Conservation (phyloP, 2,888 invertebrate species). For the Glaucopsyche alexis region DNA sequence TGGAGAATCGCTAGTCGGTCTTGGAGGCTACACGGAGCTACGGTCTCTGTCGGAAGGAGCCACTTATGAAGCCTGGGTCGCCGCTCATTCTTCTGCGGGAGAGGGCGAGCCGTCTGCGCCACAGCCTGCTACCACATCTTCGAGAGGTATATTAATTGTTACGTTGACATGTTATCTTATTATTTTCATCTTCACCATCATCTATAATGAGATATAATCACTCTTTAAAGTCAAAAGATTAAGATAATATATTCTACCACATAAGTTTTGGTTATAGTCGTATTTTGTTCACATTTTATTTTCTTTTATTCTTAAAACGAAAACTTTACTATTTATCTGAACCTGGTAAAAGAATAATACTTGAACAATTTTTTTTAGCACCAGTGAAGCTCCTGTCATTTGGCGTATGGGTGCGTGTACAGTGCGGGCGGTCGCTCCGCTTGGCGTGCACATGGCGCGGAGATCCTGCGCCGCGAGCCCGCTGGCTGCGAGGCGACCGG, state of each 20-base stretch:
- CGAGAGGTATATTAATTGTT: slow-evolving; percentile 79
- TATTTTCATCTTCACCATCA: no score
- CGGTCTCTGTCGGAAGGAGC: slow-evolving; percentile 85
- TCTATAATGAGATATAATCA: no score
- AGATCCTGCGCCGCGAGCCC: slow-evolving; percentile 87
- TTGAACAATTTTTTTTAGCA: slow-evolving; percentile 64
- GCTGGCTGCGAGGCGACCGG: slow-evolving; percentile 86
- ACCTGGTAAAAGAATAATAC: no score
- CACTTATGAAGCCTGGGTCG: slow-evolving; percentile 92
- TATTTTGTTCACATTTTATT: no score
- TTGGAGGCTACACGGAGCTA: slow-evolving; percentile 81
- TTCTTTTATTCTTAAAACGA: no score
- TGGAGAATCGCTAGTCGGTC: slow-evolving; percentile 59
- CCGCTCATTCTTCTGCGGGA: slow-evolving; percentile 89
- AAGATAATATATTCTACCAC: no score
- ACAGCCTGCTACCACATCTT: slow-evolving; percentile 86
- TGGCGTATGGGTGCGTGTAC: slow-evolving; percentile 85
- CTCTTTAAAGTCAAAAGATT: no score
- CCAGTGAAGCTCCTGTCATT: slow-evolving; percentile 92
- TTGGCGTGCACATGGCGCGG: slow-evolving; percentile 88
- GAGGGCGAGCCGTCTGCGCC: slow-evolving; percentile 89
- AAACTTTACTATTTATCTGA: no score
- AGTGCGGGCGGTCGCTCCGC: slow-evolving; percentile 84
- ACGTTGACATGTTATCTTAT: no score
- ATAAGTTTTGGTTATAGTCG: no score